These are phyloP conservation scores for Chiloscyllium punctatum DNA, from an alignment of 2,797 vertebrate genomes.

Conservation along the genomic window DNA sequence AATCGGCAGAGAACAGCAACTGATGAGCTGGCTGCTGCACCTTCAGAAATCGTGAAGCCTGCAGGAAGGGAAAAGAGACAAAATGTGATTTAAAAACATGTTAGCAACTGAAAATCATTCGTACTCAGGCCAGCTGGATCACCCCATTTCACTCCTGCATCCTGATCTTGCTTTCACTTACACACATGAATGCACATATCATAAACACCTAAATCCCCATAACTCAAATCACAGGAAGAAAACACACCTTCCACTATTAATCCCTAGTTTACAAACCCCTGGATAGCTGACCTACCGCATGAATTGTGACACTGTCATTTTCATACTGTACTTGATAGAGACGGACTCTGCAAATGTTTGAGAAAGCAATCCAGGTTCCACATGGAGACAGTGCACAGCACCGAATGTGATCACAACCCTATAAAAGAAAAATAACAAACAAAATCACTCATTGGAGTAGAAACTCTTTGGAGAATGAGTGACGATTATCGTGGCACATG, in stretches of 20 bases:
- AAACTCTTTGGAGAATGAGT: not conserved
- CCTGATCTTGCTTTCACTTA: not conserved
- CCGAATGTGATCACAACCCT: constrained; percentile 82
- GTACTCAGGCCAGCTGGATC: not conserved
- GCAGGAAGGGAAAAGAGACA: not conserved
- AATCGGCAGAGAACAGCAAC: constrained; percentile 80
- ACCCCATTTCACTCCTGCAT: too few species aligned
- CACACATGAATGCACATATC: not conserved
- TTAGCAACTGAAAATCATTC: not conserved
- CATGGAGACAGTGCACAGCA: constrained; percentile 80
- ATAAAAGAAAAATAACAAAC: constrained; percentile 21
- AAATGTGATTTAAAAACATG: not conserved
- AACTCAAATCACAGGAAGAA: not conserved
- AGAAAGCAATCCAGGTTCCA: constrained; percentile 78
- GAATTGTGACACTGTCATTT: constrained; percentile 59
- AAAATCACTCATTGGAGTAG: not conserved
- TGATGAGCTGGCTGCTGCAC: constrained; percentile 63
- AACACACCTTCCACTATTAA: not conserved
- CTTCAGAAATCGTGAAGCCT: constrained; percentile 69
- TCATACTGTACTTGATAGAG: constrained; percentile 66
- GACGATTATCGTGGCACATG: not conserved
- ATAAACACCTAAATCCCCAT: too few species aligned
- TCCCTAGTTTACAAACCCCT: not conserved
- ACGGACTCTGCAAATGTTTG: constrained; percentile 66
- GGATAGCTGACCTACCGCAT: constrained; percentile 60